Percentiles rank a stretch among this genome's conserved stretches.
Evolutionary conservation across 1,140 invertebrate species (phyloP).

Genomic region (Rhynchophorus ferrugineus): DNA sequence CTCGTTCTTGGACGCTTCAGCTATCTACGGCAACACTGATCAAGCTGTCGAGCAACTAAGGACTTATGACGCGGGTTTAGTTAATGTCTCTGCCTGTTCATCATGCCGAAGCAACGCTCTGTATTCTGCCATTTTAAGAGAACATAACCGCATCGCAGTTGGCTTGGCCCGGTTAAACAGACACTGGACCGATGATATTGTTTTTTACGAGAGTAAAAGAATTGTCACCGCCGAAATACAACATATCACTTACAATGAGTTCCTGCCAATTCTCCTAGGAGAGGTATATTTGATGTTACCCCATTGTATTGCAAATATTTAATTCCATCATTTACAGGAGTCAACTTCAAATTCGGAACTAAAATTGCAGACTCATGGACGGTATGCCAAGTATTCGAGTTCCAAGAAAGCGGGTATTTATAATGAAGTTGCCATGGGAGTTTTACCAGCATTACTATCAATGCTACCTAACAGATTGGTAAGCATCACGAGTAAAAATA

Average conservation of each 20-base stretch:
- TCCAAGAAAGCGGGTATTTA: slow-evolving; percentile 65
- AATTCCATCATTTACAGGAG: slow-evolving; percentile 42
- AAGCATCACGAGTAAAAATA: no score
- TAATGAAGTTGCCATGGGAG: slow-evolving; percentile 65
- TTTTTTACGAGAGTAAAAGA: slow-evolving; percentile 73
- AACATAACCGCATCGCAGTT: slow-evolving; percentile 78
- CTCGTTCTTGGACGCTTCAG: slow-evolving; percentile 78
- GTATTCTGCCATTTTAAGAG: slow-evolving; percentile 61
- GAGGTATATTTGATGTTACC: slow-evolving; percentile 39
- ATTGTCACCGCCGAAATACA: slow-evolving; percentile 75
- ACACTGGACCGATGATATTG: slow-evolving; percentile 75
- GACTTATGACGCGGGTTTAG: slow-evolving; percentile 65
- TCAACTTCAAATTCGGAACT: slow-evolving; percentile 58
- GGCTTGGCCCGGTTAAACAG: slow-evolving; percentile 64
- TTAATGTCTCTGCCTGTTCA: slow-evolving; percentile 54
- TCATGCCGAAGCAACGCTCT: slow-evolving; percentile 45
- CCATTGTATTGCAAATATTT: not conserved
- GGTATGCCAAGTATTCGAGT: slow-evolving; percentile 73
- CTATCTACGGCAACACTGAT: slow-evolving; percentile 73
- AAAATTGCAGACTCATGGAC: slow-evolving; percentile 52
- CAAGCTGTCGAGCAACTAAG: slow-evolving; percentile 58
- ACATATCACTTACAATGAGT: slow-evolving; percentile 80
- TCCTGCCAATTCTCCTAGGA: slow-evolving; percentile 69
- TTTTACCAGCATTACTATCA: slow-evolving; percentile 61
- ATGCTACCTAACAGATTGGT: slow-evolving; percentile 57